Evolutionary conservation across 2,797 vertebrate genomes (phyloP).

Genomic region (Hylomyscus alleni): DNA sequence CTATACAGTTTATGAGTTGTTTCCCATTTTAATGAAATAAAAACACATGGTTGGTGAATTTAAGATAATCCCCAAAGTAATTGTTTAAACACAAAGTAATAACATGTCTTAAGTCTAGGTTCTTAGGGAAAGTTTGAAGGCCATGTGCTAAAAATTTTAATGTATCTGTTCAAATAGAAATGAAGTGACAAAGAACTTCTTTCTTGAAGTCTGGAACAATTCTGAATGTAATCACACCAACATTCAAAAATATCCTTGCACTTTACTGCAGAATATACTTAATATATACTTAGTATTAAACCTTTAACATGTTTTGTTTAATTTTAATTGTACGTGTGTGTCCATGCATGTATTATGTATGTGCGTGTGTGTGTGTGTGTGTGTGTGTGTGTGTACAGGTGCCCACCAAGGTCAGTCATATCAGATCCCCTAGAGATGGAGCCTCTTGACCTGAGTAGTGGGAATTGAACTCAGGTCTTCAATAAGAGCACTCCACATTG

Average conservation of each 20-base stretch:
- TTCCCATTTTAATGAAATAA: constrained; percentile 50
- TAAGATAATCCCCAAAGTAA: constrained; percentile 47
- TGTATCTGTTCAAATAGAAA: background rate
- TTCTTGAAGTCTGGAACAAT: background rate
- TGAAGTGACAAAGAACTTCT: background rate
- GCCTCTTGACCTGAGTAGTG: background rate
- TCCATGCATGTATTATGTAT: background rate
- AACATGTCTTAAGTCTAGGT: background rate
- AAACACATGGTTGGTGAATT: constrained; percentile 51
- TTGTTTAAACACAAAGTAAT: constrained; percentile 60
- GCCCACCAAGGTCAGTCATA: background rate
- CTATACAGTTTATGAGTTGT: background rate
- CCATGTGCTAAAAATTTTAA: background rate
- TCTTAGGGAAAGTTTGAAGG: background rate
- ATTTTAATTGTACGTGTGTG: background rate
- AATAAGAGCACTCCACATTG: background rate
- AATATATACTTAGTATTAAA: background rate
- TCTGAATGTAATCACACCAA: background rate
- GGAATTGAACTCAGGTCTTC: background rate
- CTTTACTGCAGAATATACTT: constrained; percentile 10
- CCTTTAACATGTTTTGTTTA: background rate
- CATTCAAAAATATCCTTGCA: background rate
- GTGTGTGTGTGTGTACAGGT: background rate
- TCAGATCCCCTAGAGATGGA: background rate
- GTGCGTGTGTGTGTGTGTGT: background rate